Evolutionary conservation across 2,113 vertebrate genomes (phyloP).

Genomic region (Felis chaus): DNA sequence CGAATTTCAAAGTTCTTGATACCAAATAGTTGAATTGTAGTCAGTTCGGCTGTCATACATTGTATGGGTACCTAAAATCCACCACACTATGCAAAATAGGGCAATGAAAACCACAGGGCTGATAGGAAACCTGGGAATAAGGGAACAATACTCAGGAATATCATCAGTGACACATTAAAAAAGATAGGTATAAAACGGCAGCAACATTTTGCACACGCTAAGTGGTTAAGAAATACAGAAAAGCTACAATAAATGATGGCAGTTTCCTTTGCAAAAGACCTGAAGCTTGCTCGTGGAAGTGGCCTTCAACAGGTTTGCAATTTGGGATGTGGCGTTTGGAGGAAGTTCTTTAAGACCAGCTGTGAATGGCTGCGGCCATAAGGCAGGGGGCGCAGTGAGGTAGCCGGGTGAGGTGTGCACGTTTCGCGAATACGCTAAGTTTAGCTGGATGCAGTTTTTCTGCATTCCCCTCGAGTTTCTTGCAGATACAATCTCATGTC

Average conservation of each 20-base stretch:
- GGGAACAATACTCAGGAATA: neutral
- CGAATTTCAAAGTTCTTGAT: constrained; percentile 40
- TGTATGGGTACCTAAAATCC: neutral
- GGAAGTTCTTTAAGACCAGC: neutral
- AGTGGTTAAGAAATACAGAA: neutral
- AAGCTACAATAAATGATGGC: neutral
- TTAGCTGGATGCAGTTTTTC: neutral
- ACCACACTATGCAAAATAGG: neutral
- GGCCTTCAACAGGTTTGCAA: neutral
- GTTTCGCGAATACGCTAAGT: neutral
- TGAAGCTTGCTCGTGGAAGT: neutral
- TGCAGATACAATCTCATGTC: neutral
- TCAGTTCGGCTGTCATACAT: neutral
- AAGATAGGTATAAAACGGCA: neutral
- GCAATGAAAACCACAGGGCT: neutral
- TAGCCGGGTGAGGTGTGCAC: neutral
- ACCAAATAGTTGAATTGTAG: neutral
- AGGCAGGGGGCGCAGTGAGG: neutral
- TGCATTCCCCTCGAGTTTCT: neutral
- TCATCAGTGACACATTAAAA: neutral
- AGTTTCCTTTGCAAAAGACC: neutral
- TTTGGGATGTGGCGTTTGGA: neutral
- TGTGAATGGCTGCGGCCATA: neutral
- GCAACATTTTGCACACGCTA: neutral
- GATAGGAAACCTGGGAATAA: neutral